Conservation (phyloP, 2,797 vertebrate genomes). For the Leptoclinus maculatus region DNA sequence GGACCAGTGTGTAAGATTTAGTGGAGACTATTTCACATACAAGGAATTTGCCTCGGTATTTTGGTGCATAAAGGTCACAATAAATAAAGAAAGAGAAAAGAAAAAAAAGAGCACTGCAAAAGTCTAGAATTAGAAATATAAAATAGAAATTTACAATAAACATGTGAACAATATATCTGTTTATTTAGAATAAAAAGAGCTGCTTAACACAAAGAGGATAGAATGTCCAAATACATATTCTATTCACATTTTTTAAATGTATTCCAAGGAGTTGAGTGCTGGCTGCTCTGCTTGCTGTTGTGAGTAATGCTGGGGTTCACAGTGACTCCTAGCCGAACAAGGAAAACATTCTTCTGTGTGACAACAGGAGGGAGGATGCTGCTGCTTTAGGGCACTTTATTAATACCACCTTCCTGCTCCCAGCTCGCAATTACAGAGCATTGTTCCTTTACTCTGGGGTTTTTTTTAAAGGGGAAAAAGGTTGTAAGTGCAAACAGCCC, state of each 20-base stretch:
- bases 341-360: conserved; percentile 13
- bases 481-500: background rate
- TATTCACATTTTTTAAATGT: conserved; percentile 1
- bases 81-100: background rate
- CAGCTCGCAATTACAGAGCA: background rate
- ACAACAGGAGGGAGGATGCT: conserved; percentile 2
- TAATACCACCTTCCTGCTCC: background rate
- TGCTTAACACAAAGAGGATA: background rate
- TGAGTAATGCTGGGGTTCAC: background rate
- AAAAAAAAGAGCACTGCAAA: background rate
- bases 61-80: background rate
- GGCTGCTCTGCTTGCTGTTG: background rate
- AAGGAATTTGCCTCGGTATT: too few species aligned
- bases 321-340: background rate
- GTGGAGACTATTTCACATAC: too few species aligned
- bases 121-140: background rate
- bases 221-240: background rate
- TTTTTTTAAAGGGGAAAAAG: background rate
- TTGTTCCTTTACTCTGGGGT: background rate
- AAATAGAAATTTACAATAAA: background rate
- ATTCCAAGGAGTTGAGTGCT: conserved; percentile 11
- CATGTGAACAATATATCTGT: too few species aligned
- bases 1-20: too few species aligned
- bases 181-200: background rate
- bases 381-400: background rate